Conservation (phyloP, 1,140 invertebrate genomes). For the Hylyphantes graminicola region DNA sequence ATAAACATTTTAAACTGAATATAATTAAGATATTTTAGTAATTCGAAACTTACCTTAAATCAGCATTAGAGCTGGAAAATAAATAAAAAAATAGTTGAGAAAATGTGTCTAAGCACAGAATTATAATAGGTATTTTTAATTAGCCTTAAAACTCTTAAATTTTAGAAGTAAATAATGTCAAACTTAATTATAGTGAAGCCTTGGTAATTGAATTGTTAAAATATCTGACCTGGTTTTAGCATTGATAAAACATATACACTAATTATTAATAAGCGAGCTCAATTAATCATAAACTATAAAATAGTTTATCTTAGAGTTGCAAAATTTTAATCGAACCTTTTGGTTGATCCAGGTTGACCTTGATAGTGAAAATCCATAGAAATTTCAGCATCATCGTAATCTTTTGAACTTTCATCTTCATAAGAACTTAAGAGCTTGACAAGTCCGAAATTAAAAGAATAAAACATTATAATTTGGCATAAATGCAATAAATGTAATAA, state of each 20-base stretch:
- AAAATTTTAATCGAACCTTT: slow-evolving; percentile 13
- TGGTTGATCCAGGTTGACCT: slow-evolving; percentile 33
- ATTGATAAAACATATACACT: neutral
- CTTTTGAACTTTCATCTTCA: slow-evolving; percentile 32
- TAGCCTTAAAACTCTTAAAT: neutral
- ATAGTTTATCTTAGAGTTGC: slow-evolving; percentile 1
- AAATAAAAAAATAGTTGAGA: neutral
- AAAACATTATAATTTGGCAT: no score
- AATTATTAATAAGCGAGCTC: neutral
- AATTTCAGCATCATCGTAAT: slow-evolving; percentile 54
- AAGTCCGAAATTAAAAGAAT: neutral
- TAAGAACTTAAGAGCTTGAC: slow-evolving; percentile 33
- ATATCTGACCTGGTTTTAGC: no score
- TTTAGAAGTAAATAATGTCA: no score
- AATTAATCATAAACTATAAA: neutral
- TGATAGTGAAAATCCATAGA: slow-evolving; percentile 54
- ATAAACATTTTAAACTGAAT: neutral
- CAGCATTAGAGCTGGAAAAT: slow-evolving; percentile 30
- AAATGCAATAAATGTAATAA: no score
- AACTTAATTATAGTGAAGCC: no score
- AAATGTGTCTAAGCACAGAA: neutral
- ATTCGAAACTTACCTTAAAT: slow-evolving; percentile 19
- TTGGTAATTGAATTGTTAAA: no score
- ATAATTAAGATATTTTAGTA: neutral
- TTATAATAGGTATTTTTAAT: neutral